Evolutionary conservation across 2,888 invertebrate species (phyloP), one percentile per base, ranked within the genome.

Genomic region (Hyles lineata): DNA sequence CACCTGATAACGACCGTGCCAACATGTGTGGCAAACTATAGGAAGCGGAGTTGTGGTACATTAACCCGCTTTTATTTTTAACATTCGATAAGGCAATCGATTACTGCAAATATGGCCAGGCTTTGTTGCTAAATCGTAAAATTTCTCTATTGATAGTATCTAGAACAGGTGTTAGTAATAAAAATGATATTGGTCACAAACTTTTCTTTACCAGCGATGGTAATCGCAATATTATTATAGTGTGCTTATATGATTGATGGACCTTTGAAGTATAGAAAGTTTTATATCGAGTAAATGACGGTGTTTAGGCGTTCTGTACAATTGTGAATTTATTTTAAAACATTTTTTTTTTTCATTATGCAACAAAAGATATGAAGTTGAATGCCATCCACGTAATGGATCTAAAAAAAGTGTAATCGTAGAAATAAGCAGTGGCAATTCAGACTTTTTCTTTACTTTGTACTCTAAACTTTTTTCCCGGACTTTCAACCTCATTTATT

Each of bases 21-120:
- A n/a, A 59, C 60, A 23, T 67, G 67, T 67, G 67, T 67, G 67
- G 67, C 67, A 67, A 67, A 50, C 67, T 67, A 50, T 50, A 67
- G 67, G 67, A 67, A 67, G 67, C 43, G 55, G 35, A 17, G 58
- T 58, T 58, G 58, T 55, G 67, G 58, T 58, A 58, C 67, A 63
- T 63, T 72, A 72, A 72, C 63, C 63, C 63, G 35, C 63, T 72
- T 72, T 35, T 72, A 62, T 72, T 72, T 72, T 67, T 72, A 72
- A 55, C 70, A 32, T 63, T 67, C 63, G 63, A 63, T 72, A 67
- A 63, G 32, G 63, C 63, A 43, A 67, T 67, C 67, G 67, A 67
- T 23, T 67, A 43, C 43, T 43, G 67, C 67, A 23, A 67, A 67
- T 67, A 67, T 50, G 50, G 67, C 23, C 55, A 50, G 67, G 35